Conservation (phyloP, 2,797 vertebrate genomes). For the Xyrichtys novacula region DNA sequence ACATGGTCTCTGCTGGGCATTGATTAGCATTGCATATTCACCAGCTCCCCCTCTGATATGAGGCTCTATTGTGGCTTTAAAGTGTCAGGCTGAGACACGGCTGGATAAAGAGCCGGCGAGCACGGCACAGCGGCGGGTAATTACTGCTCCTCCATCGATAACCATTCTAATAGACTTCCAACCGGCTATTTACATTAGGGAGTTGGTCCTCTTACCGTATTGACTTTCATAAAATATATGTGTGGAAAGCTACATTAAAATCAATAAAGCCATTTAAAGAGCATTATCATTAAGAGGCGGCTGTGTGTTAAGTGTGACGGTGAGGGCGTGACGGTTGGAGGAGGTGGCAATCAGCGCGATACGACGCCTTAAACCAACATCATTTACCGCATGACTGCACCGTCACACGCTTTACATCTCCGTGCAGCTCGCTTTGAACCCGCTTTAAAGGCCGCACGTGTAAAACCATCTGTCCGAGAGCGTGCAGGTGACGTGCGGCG, state of each 20-base stretch:
- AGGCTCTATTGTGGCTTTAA: conserved; percentile 48
- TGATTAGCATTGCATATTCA: conserved; percentile 55
- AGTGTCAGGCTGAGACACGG: conserved; percentile 57
- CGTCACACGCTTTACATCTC: conserved; percentile 41
- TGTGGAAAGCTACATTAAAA: conserved; percentile 78
- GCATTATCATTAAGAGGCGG: conserved; percentile 80
- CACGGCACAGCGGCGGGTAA: conserved; percentile 64
- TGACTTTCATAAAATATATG: conserved; percentile 83
- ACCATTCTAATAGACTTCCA: conserved; percentile 81
- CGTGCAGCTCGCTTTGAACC: conserved; percentile 30
- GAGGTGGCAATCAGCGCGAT: conserved; percentile 51
- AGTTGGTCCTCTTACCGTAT: conserved; percentile 72
- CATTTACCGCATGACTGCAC: conserved; percentile 78
- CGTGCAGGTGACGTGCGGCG: background rate
- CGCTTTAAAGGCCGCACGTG: conserved; percentile 22
- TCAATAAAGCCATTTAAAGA: conserved; percentile 83
- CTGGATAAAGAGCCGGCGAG: conserved; percentile 58
- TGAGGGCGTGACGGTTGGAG: conserved; percentile 49
- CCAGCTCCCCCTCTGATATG: conserved; percentile 20
- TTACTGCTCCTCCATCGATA: conserved; percentile 79
- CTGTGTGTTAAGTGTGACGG: conserved; percentile 67
- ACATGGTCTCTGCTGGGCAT: conserved; percentile 22
- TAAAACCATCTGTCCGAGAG: conserved; percentile 11
- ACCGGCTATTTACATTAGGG: conserved; percentile 76
- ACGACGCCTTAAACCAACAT: conserved; percentile 80